Percentiles rank a stretch among this genome's conserved stretches.
Conservation (phyloP, 1,140 invertebrate species). For the Holcopasites calliopsidis region DNA sequence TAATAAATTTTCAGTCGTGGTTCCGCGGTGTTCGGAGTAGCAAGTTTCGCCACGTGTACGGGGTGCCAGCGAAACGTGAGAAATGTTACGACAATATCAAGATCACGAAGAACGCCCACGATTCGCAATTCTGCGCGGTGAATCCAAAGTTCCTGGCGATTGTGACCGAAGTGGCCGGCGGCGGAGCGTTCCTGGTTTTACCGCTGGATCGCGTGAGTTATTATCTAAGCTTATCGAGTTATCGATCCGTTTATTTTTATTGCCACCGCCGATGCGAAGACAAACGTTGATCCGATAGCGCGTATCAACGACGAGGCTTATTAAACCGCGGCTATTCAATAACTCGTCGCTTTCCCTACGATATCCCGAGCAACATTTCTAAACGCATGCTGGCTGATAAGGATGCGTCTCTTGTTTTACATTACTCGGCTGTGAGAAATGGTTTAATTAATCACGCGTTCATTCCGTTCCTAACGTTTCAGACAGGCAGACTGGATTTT, state of each 20-base stretch:
- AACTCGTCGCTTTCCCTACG: too few species aligned
- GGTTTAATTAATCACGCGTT: too few species aligned
- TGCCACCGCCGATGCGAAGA: background rate
- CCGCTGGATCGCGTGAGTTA: conserved; percentile 92
- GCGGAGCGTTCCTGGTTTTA: conserved; percentile 95
- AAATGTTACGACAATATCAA: conserved; percentile 96
- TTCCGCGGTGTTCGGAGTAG: conserved; percentile 92
- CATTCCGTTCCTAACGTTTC: too few species aligned
- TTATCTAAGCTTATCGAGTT: conserved; percentile 25
- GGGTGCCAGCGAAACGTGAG: conserved; percentile 91
- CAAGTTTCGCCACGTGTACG: conserved; percentile 96
- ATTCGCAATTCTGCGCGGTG: conserved; percentile 94
- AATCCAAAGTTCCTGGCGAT: conserved; percentile 97
- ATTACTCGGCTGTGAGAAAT: too few species aligned
- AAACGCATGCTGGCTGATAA: too few species aligned
- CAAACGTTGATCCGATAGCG: background rate
- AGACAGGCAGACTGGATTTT: conserved; percentile 89
- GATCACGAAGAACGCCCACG: conserved; percentile 95
- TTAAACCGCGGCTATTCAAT: too few species aligned
- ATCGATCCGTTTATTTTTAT: conserved; percentile 11
- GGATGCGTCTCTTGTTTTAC: too few species aligned
- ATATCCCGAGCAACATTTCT: too few species aligned
- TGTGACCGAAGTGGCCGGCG: conserved; percentile 96
- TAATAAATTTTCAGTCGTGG: conserved; percentile 84
- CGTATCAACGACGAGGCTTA: background rate